A percentile compares a stretch with the other conserved stretches of the same genome.
phyloP scores from a whole-genome alignment of 2,888 invertebrate species.

The Hermaeophaga mercurialis region DNA sequence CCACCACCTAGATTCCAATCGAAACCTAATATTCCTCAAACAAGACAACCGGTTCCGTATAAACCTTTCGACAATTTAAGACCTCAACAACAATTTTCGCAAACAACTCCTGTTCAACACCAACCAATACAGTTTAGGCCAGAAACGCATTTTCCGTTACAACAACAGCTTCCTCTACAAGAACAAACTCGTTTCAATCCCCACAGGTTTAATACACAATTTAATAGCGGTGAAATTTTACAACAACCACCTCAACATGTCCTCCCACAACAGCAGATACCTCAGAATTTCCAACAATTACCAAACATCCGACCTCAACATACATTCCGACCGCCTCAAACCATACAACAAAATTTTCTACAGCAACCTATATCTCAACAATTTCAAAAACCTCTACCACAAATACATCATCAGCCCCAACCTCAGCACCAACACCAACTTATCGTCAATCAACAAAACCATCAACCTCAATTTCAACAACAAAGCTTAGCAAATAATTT shows the following conservation, averaged over 20 bases:
- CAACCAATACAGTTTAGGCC: slow-evolving; percentile 55
- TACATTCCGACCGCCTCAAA: slow-evolving; percentile 44
- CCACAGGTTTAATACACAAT: slow-evolving; percentile 45
- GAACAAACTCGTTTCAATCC: slow-evolving; percentile 38
- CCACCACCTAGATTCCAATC: slow-evolving; percentile 46
- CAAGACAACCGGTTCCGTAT: slow-evolving; percentile 52
- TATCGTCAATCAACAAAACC: slow-evolving; percentile 44
- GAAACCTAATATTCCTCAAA: slow-evolving; percentile 40
- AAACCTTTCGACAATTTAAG: slow-evolving; percentile 47
- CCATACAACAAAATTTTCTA: slow-evolving; percentile 33
- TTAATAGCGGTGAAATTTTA: slow-evolving; percentile 36
- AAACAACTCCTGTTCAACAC: slow-evolving; percentile 44
- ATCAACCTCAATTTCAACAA: slow-evolving; percentile 37
- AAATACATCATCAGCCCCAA: slow-evolving; percentile 51
- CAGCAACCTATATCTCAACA: slow-evolving; percentile 27
- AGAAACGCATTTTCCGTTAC: slow-evolving; percentile 58
- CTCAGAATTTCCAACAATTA: slow-evolving; percentile 17
- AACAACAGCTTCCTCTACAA: slow-evolving; percentile 44
- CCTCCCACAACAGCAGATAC: slow-evolving; percentile 18
- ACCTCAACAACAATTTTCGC: slow-evolving; percentile 33
- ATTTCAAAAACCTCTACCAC: neutral
- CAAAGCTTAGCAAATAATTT: too few relatives aligned
- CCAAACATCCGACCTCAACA: slow-evolving; percentile 35
- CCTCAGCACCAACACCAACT: slow-evolving; percentile 42
- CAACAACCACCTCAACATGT: slow-evolving; percentile 27